Evolutionary conservation across 2,797 vertebrate species (phyloP).

Genomic region (Melanotaenia pygmaea): DNA sequence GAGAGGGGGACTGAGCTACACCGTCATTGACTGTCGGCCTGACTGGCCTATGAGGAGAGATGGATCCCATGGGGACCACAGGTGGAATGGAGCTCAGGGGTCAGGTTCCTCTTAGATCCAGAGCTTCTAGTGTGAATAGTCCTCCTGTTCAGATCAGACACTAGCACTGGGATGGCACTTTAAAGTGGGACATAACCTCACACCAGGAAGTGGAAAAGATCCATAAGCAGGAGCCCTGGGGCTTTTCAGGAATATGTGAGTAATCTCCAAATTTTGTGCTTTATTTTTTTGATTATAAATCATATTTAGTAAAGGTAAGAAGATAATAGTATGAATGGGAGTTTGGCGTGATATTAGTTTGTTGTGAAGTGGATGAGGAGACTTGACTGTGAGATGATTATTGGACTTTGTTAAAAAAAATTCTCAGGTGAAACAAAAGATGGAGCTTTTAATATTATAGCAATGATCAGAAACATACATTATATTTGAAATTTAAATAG

Average conservation of each 20-base stretch:
- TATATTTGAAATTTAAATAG: not conserved
- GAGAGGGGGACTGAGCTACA: conserved; percentile 18
- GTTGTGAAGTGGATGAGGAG: not conserved
- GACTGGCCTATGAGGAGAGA: conserved; percentile 64
- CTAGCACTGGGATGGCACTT: conserved; percentile 71
- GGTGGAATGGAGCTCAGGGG: conserved; percentile 79
- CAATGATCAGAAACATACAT: not conserved
- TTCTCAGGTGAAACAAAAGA: not conserved
- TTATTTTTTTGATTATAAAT: not conserved
- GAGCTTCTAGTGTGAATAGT: conserved; percentile 65
- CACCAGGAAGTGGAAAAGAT: conserved; percentile 61
- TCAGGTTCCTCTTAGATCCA: conserved; percentile 57
- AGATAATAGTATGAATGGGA: not conserved
- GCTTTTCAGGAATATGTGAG: conserved; percentile 81
- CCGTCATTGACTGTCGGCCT: conserved; percentile 23
- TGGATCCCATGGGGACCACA: conserved; percentile 76
- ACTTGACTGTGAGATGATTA: not conserved
- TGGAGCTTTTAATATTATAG: not conserved
- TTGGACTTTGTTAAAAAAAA: not conserved
- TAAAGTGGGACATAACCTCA: conserved; percentile 75
- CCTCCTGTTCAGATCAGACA: conserved; percentile 73
- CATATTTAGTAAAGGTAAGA: not conserved
- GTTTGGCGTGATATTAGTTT: not conserved
- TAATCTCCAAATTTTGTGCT: conserved; percentile 28
- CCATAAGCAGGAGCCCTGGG: conserved; percentile 50